These are phyloP conservation scores for Lagria hirta DNA, from an alignment of 2,888 invertebrate species.

Conservation along the genomic window DNA sequence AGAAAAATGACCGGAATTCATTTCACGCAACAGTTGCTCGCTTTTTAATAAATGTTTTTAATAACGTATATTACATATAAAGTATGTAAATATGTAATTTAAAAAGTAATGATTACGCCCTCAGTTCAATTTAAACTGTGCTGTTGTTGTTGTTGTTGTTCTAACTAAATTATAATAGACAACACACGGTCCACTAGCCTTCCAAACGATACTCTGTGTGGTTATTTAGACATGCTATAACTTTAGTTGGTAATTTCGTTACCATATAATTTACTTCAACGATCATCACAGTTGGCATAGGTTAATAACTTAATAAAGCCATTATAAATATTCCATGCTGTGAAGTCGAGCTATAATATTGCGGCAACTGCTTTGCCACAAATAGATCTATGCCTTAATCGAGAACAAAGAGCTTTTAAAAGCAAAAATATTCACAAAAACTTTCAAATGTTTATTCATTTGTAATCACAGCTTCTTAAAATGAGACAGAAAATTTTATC, in stretches of 20 bases:
- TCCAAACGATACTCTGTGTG: slow-evolving; percentile 21
- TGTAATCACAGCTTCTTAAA: too few relatives aligned
- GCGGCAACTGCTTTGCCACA: slow-evolving; percentile 20
- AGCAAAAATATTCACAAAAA: too few relatives aligned
- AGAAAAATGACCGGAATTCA: slow-evolving; percentile 11
- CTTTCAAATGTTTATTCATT: too few relatives aligned
- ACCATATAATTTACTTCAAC: slow-evolving; percentile 48
- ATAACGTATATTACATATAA: slow-evolving; percentile 21
- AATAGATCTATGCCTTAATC: slow-evolving; percentile 20
- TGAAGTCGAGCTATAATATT: slow-evolving; percentile 24
- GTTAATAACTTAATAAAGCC: slow-evolving; percentile 50
- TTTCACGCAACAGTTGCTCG: slow-evolving; percentile 25
- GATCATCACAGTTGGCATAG: slow-evolving; percentile 49
- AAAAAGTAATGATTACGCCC: slow-evolving; percentile 39
- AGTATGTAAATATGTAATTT: slow-evolving; percentile 43
- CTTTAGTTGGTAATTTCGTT: slow-evolving; percentile 39
- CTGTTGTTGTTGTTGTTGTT: too few relatives aligned
- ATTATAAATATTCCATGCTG: slow-evolving; percentile 35
- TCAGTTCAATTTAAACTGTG: slow-evolving; percentile 38
- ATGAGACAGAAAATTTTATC: too few relatives aligned
- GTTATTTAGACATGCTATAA: slow-evolving; percentile 38
- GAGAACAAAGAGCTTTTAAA: too few relatives aligned
- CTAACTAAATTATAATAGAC: slow-evolving; percentile 37
- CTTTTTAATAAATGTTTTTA: slow-evolving; percentile 22
- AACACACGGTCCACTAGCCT: slow-evolving; percentile 41